Percentiles rank a stretch among this genome's conserved stretches.
Conservation (phyloP, 2,888 invertebrate species). For the Papilio elwesi region DNA sequence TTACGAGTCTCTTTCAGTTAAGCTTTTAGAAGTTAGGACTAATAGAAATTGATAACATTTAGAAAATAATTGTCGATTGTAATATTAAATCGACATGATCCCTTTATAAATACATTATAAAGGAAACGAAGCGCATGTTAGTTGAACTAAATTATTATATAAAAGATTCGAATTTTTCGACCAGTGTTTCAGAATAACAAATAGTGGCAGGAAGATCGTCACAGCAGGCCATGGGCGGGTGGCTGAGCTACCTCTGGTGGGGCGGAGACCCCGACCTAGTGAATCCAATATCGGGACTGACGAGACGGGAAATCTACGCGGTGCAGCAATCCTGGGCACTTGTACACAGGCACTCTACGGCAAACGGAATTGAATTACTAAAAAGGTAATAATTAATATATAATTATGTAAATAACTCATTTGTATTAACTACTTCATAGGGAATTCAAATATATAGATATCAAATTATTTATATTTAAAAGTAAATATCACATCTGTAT, state of each 20-base stretch:
- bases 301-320: slow-evolving; percentile 63
- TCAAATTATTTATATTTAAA: no score
- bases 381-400: slow-evolving; percentile 59
- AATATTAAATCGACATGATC: no score
- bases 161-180: slow-evolving; percentile 21
- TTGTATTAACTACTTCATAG: no score
- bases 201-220: slow-evolving; percentile 6
- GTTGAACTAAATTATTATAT: not conserved
- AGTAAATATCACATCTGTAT: no score
- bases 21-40: no score
- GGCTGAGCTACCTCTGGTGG: slow-evolving; percentile 77
- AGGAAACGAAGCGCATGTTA: no score
- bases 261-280: slow-evolving; percentile 69
- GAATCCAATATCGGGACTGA: slow-evolving; percentile 65
- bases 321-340: slow-evolving; percentile 72
- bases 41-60: no score
- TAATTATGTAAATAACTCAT: no score
- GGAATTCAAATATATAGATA: no score
- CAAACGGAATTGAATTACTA: slow-evolving; percentile 71
- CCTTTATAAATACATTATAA: no score
- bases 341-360: slow-evolving; percentile 60
- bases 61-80: no score
- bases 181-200: slow-evolving; percentile 49
- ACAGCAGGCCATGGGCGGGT: slow-evolving; percentile 66
- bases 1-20: no score